These are phyloP conservation scores for Prunella himalayana DNA, from an alignment of 2,113 vertebrate species.

Conservation along the genomic window DNA sequence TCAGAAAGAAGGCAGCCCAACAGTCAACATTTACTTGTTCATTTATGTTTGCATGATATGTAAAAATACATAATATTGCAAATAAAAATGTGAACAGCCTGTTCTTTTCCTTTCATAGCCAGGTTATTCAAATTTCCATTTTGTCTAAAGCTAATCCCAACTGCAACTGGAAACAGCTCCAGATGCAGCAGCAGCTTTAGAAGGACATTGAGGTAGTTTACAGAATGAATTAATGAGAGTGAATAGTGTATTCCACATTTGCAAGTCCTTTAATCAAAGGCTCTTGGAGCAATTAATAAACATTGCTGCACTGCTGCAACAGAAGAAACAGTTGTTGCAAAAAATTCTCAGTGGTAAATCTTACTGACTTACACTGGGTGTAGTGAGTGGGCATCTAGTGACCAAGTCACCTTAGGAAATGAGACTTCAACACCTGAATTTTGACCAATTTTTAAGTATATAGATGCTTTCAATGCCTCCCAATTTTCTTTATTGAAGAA, in stretches of 20 bases:
- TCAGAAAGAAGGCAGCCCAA: not conserved
- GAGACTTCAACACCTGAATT: not conserved
- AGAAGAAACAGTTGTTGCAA: not conserved
- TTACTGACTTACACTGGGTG: not conserved
- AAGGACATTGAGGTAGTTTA: not conserved
- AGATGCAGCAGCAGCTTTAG: not conserved
- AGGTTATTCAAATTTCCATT: not conserved
- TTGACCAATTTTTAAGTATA: not conserved
- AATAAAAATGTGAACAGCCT: not conserved
- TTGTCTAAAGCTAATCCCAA: not conserved
- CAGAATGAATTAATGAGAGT: slow-evolving; percentile 4
- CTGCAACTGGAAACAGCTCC: not conserved
- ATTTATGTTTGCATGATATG: not conserved
- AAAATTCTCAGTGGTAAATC: not conserved
- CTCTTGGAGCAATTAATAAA: not conserved
- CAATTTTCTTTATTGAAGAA: not conserved
- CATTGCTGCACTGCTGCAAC: not conserved
- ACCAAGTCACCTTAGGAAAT: not conserved
- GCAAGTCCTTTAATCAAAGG: not conserved
- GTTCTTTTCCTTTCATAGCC: not conserved
- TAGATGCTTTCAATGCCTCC: not conserved
- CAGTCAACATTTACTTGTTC: not conserved
- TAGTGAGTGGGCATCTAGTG: not conserved
- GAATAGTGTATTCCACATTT: not conserved
- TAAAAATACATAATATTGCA: not conserved